A percentile compares a stretch with the other conserved stretches of the same genome.
Evolutionary conservation across 2,888 invertebrate species (phyloP).

Genomic region (Lepidocyrtinus sp.): DNA sequence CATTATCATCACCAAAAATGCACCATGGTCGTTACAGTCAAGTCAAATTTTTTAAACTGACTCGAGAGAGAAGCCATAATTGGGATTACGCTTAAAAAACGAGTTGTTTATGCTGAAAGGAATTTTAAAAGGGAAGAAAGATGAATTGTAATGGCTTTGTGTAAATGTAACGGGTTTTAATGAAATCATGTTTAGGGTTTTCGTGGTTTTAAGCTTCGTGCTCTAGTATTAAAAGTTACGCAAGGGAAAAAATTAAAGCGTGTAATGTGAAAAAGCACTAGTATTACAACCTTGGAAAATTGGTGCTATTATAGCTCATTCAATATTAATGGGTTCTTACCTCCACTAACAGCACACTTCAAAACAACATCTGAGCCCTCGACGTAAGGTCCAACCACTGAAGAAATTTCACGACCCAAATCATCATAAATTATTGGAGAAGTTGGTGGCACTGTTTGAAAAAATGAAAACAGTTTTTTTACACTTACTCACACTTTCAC

Average conservation of each 20-base stretch:
- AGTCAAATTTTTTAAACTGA: background rate
- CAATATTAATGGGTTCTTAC: slow-evolving; percentile 75
- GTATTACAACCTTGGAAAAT: background rate
- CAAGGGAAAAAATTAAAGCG: background rate
- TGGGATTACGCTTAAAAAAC: background rate
- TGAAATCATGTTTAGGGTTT: slow-evolving; percentile 44
- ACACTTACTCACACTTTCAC: background rate
- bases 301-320: slow-evolving; percentile 14
- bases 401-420: slow-evolving; percentile 84
- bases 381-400: slow-evolving; percentile 86
- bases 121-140: slow-evolving; percentile 19
- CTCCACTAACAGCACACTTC: slow-evolving; percentile 89
- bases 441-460: slow-evolving; percentile 84
- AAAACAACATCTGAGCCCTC: slow-evolving; percentile 88
- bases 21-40: slow-evolving; percentile 12
- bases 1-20: background rate
- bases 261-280: background rate
- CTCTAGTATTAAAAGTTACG: background rate
- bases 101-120: background rate
- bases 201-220: background rate
- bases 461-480: background rate
- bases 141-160: slow-evolving; percentile 49
- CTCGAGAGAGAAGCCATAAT: slow-evolving; percentile 1
- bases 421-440: slow-evolving; percentile 87
- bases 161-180: slow-evolving; percentile 45